Evolutionary conservation across 1,140 invertebrate species (phyloP).

Genomic region (Conopomorpha cramerella): DNA sequence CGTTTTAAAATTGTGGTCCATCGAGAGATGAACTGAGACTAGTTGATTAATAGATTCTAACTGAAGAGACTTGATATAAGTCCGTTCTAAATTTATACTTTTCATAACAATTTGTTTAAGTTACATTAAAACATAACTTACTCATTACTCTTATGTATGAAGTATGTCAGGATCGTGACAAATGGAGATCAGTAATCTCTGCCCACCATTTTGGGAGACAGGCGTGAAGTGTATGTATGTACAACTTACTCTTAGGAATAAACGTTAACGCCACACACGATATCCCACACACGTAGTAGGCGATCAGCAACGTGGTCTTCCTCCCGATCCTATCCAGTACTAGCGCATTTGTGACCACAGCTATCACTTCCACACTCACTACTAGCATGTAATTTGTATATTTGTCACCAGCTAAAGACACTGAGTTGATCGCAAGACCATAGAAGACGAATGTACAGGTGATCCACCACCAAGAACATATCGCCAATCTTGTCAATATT

Average conservation of each 20-base stretch:
- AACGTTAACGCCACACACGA: slow-evolving; percentile 42
- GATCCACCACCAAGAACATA: slow-evolving; percentile 67
- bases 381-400: slow-evolving; percentile 75
- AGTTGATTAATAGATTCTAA: too few species aligned
- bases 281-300: slow-evolving; percentile 65
- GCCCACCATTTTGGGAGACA: too few species aligned
- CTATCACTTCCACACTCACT: slow-evolving; percentile 72
- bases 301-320: slow-evolving; percentile 61
- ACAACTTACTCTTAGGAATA: slow-evolving; percentile 35
- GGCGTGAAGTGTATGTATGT: too few species aligned
- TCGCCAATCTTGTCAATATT: slow-evolving; percentile 34
- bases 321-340: slow-evolving; percentile 68
- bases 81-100: too few species aligned
- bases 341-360: slow-evolving; percentile 68
- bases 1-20: too few species aligned
- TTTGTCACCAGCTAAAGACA: slow-evolving; percentile 71
- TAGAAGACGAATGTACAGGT: slow-evolving; percentile 80
- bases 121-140: too few species aligned
- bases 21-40: too few species aligned
- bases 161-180: background rate
- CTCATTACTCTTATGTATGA: too few species aligned
- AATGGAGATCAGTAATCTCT: background rate
- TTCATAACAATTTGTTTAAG: too few species aligned
- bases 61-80: too few species aligned
- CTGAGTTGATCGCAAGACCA: slow-evolving; percentile 78